Percentiles rank a stretch among this genome's conserved stretches.
Conservation (phyloP, 2,888 invertebrate genomes). For the Hoplodrina ambigua region DNA sequence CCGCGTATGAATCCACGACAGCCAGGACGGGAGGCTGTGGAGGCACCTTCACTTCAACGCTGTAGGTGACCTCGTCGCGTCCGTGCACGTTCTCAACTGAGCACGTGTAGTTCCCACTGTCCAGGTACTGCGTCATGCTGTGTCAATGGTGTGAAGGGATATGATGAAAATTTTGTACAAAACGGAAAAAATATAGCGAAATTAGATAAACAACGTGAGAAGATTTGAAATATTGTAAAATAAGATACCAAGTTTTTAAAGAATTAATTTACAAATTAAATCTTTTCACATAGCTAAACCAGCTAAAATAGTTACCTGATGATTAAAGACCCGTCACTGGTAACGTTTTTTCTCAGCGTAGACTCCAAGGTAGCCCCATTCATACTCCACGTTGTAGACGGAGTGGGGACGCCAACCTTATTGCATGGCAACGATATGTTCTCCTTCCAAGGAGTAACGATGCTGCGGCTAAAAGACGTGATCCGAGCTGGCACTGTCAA, state of each 20-base stretch:
- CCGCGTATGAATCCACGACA: slow-evolving; percentile 95
- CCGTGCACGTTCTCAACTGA: slow-evolving; percentile 96
- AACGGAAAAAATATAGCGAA: neutral
- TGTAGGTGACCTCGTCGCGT: slow-evolving; percentile 95
- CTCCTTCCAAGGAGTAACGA: slow-evolving; percentile 96
- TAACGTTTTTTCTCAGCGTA: slow-evolving; percentile 92
- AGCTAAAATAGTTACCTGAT: slow-evolving; percentile 90
- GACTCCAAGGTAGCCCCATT: slow-evolving; percentile 94
- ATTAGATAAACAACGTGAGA: neutral
- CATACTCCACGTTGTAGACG: slow-evolving; percentile 94
- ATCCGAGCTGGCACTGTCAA: slow-evolving; percentile 95
- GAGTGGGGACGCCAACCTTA: slow-evolving; percentile 95
- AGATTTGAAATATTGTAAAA: neutral
- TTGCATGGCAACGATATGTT: slow-evolving; percentile 95
- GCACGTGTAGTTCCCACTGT: slow-evolving; percentile 97
- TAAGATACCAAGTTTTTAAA: neutral
- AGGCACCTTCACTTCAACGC: slow-evolving; percentile 94
- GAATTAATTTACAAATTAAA: neutral
- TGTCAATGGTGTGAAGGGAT: slow-evolving; percentile 33
- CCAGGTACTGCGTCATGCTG: slow-evolving; percentile 93
- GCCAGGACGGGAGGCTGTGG: slow-evolving; percentile 96
- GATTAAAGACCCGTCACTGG: slow-evolving; percentile 93
- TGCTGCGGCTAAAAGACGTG: slow-evolving; percentile 95
- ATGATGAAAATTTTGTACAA: slow-evolving; percentile 30
- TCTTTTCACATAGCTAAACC: neutral